These are phyloP conservation scores for Gadopsis bispinosus DNA, from an alignment of 2,797 vertebrate species.

Conservation along the genomic window DNA sequence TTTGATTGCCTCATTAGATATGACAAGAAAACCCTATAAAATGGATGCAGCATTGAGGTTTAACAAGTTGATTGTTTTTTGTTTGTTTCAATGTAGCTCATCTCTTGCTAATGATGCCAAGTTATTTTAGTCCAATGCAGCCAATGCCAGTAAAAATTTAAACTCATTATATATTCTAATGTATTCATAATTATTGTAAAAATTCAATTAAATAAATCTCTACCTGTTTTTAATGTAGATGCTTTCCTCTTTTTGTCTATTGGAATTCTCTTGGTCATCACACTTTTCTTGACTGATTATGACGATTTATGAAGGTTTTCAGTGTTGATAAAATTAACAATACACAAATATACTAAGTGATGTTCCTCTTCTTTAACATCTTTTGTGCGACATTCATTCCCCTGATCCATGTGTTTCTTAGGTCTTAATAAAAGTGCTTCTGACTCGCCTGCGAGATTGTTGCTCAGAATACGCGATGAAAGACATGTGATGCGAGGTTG, in stretches of 20 bases:
- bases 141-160: neutral
- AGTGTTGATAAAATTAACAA: neutral
- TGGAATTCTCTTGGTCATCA: neutral
- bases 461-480: constrained; percentile 18
- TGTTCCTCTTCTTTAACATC: neutral
- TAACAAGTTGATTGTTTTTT: neutral
- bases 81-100: neutral
- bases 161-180: neutral
- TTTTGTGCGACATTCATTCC: neutral
- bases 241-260: neutral
- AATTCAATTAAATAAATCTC: neutral
- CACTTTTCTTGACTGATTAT: neutral
- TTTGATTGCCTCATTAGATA: neutral
- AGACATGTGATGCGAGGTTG: constrained; percentile 27
- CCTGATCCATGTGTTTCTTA: neutral
- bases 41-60: neutral
- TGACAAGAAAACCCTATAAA: neutral
- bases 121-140: neutral
- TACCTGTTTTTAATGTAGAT: neutral
- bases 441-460: neutral
- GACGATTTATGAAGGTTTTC: too few relatives aligned
- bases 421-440: neutral
- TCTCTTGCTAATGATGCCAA: neutral
- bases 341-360: neutral
- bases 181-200: neutral